Evolutionary conservation across 2,113 vertebrate genomes (phyloP), one percentile per base, ranked within the genome.

Genomic region (Oreochromis spilurus): DNA sequence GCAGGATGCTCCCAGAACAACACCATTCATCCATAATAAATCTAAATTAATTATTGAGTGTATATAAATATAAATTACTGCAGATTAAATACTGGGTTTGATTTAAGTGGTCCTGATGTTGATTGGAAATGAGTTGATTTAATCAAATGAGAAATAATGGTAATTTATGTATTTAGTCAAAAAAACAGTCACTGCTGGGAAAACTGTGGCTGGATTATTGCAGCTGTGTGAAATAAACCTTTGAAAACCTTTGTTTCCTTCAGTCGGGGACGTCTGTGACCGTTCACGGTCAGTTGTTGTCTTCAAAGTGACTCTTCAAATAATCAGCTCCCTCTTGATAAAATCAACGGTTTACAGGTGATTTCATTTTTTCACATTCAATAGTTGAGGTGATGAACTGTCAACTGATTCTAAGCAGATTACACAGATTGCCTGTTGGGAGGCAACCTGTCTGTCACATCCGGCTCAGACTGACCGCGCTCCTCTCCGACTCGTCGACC

Each of bases 221-320:
- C 62, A 40, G 19, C 62, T 67, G 34, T 38, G 6, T 13, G 62
- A 38, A 67, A 67, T 40, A 21, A 67, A 38, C 19, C 9, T 38
- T 38, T 67, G 19, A 67, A 21, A 38, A 26, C 26, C 26, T 26
- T 26, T 40, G 34, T 11, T 67, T 67, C 34, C 34, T 38, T 67
- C 19, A 2, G 19, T n/a, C 19, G 19, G 60, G 2, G 34, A 21
- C 19, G 6, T 67, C 34, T 38, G 19, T 65, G 60, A 0, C 2
- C 0, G 0, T 36, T 38, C 0, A n/a, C 1, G 0, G 0, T 38
- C 34, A 21, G 60, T n/a, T 65, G 34, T 2, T 36, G 31, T 36
- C 58, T 36, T 36, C 31, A 1, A 2, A 58, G 24, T 57, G 54
- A 14, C 24, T 57, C 54, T 55, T 53, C 19, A 2, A 13, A 54